Evolutionary conservation across 2,797 vertebrate species (phyloP).

Genomic region (Molossus molossus): DNA sequence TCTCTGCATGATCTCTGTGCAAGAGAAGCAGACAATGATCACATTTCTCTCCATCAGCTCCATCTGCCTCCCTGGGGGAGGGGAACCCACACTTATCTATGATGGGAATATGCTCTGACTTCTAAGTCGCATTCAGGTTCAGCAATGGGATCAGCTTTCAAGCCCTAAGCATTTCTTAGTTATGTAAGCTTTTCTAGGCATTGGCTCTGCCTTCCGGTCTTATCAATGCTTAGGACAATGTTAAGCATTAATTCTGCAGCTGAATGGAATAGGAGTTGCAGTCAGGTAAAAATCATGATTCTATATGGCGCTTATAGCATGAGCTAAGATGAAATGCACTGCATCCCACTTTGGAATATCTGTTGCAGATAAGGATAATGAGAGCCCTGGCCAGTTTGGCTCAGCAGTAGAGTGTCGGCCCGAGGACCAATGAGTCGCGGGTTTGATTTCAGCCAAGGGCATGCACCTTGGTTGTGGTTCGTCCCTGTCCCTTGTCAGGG

Average conservation of each 20-base stretch:
- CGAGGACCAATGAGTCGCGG: too few species aligned
- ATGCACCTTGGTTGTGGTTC: too few species aligned
- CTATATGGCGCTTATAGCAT: not conserved
- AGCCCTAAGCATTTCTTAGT: not conserved
- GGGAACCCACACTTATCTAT: not conserved
- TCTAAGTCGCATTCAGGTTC: not conserved
- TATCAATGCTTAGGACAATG: not conserved
- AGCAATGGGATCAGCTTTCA: not conserved
- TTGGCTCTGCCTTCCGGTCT: constrained; percentile 57
- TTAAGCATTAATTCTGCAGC: not conserved
- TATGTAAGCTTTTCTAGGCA: constrained; percentile 26
- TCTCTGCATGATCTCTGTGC: not conserved
- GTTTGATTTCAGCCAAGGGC: too few species aligned
- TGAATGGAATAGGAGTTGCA: not conserved
- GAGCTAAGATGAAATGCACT: not conserved
- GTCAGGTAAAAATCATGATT: constrained; percentile 24
- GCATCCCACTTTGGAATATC: not conserved
- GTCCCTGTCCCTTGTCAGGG: too few species aligned
- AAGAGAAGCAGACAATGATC: constrained; percentile 27
- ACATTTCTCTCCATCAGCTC: constrained; percentile 8
- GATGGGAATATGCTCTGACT: constrained; percentile 32
- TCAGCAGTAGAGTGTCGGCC: too few species aligned
- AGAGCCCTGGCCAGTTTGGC: too few species aligned
- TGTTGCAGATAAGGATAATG: not conserved
- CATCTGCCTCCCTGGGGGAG: not conserved